phyloP scores from a whole-genome alignment of 2,113 vertebrate species.

The Sander lucioperca region DNA sequence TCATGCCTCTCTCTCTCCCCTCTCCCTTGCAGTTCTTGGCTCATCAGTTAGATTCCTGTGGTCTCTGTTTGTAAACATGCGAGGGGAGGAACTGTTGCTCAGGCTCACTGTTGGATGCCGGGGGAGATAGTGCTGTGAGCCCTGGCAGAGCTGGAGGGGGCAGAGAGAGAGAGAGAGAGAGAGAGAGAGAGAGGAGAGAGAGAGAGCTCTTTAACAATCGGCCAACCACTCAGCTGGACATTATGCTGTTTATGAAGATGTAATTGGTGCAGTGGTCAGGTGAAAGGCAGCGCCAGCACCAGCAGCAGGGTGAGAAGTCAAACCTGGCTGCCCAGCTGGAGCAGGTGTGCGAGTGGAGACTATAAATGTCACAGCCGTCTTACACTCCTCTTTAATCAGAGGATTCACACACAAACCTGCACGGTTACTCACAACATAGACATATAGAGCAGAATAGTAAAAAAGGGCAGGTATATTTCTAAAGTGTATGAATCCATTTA shows the following conservation, averaged over 20 bases:
- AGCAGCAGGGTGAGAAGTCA: conserved; percentile 25
- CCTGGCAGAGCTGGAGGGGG: conserved; percentile 28
- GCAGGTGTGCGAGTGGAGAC: conserved; percentile 62
- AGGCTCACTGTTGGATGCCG: conserved; percentile 30
- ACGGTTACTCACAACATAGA: background rate
- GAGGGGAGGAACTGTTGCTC: conserved; percentile 50
- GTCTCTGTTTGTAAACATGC: conserved; percentile 73
- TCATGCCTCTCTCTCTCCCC: background rate
- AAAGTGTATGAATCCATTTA: background rate
- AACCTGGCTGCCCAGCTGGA: conserved; percentile 39
- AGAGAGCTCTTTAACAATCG: conserved; percentile 49
- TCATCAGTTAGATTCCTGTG: conserved; percentile 73
- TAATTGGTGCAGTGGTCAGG: conserved; percentile 59
- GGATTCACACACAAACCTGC: background rate
- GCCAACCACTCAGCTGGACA: conserved; percentile 54
- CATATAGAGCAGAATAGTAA: background rate
- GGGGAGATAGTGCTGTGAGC: conserved; percentile 32
- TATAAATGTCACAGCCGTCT: conserved; percentile 43
- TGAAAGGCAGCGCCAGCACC: conserved; percentile 40
- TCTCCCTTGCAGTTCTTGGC: conserved; percentile 46
- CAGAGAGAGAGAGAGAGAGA: conserved; percentile 4
- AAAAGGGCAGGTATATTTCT: accelerated
- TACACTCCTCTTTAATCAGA: conserved; percentile 12
- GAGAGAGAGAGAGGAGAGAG: no score
- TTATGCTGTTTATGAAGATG: conserved; percentile 65